Base-by-base conservation (phyloP, 2,888 invertebrate species). In the Trissolcus japonicus region DNA sequence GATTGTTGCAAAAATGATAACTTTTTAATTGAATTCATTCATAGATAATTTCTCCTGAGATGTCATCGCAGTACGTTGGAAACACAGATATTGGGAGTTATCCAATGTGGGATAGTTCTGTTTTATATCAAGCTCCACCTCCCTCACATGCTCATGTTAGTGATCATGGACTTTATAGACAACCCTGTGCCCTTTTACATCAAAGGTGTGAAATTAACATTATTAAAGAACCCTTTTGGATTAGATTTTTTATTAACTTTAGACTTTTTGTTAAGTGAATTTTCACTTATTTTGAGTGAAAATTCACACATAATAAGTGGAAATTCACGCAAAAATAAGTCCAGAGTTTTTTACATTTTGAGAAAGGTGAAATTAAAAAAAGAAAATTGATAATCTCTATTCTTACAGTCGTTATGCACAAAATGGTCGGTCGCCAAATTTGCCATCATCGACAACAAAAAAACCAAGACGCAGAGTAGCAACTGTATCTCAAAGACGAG, bases 381-480 rank as follows among this genome's bases (percentile, higher is more conserved):
- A 2, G 2, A 41, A 41, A 41, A 43, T 43, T 43, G 43, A 43
- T 6, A 25, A 25, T 25, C 6, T 25, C 4, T 25, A 4, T 63
- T 53, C 1, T 80, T 76, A 56, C 61, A 88, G 88, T 81, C 87
- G 88, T 67, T 88, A 88, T 54, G 83, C 86, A 0, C 83, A 86
- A 43, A 89, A 88, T 72, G 87, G 87, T 13, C 83, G 89, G 41
- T 85, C 87, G 17, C 84, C 86, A 9, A 86, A 84, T 79, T 82
- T 86, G 57, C 86, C 88, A 13, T 83, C 88, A 9, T 88, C 88
- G 6, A 86, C 88, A 21, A 83, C 87, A 56, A 96, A 96, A 88
- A 97, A 97, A 87, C 93, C 96, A 1, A 92, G 97, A 6, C 92
- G 97, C 2, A 92, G 97, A 25, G 96, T 97, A 3, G 97, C 97